A percentile compares a stretch with the other conserved stretches of the same genome.
phyloP scores from a whole-genome alignment of 2,888 invertebrate species.

The Macrosoma leucophasiata region DNA sequence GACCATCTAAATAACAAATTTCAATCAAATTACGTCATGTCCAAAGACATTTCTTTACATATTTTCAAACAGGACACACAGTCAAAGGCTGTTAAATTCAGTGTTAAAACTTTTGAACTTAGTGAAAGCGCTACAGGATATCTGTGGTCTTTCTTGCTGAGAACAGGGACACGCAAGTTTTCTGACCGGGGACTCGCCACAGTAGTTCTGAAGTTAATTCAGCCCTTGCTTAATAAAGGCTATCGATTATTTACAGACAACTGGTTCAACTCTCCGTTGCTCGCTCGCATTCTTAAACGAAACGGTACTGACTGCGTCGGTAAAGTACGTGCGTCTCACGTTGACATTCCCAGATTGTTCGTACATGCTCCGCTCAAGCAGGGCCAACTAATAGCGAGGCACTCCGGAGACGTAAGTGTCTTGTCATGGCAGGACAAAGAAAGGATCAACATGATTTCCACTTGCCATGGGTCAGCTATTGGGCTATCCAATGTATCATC shows the following conservation, averaged over 20 bases:
- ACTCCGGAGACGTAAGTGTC: slow-evolving; percentile 22
- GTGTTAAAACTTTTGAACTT: slow-evolving; percentile 27
- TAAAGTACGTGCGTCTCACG: slow-evolving; percentile 8
- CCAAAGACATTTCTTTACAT: slow-evolving; percentile 12
- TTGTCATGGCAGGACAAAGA: slow-evolving; percentile 22
- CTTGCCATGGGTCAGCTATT: slow-evolving; percentile 20
- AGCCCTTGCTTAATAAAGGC: slow-evolving; percentile 17
- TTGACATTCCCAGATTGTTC: slow-evolving; percentile 11
- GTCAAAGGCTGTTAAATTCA: slow-evolving; percentile 19
- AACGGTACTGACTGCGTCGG: slow-evolving; percentile 22
- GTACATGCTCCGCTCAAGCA: slow-evolving; percentile 11
- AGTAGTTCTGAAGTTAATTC: slow-evolving; percentile 5
- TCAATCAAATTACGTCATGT: slow-evolving; percentile 10
- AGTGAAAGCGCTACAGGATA: slow-evolving; percentile 23
- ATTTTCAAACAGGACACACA: slow-evolving; percentile 19
- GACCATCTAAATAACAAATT: slow-evolving; percentile 13
- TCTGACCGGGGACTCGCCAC: slow-evolving; percentile 1
- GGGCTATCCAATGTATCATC: background rate
- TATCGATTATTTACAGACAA: slow-evolving; percentile 25
- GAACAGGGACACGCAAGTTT: slow-evolving; percentile 2
- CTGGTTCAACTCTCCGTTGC: slow-evolving; percentile 22
- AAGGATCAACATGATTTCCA: slow-evolving; percentile 20
- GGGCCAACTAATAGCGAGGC: slow-evolving; percentile 20
- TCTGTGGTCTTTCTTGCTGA: slow-evolving; percentile 17
- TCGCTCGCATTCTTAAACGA: slow-evolving; percentile 17